Evolutionary conservation across 2,888 invertebrate species (phyloP).

Genomic region (Lithophane ornitopus): DNA sequence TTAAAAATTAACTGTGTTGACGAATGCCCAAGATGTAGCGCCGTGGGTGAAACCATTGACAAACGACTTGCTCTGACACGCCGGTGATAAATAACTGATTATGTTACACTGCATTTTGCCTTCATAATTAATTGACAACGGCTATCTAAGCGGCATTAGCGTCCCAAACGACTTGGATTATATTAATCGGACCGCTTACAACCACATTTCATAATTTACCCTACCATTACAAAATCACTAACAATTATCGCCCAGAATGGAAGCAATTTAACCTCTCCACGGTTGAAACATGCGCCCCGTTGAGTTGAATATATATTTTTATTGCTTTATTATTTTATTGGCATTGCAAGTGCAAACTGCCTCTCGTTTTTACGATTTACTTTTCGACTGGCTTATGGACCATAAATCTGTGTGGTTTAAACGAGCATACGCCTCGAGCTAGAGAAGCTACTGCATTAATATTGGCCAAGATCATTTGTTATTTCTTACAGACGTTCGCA

Average conservation of each 20-base stretch:
- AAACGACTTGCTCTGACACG: constrained; percentile 88
- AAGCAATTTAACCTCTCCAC: constrained; percentile 80
- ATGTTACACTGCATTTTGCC: constrained; percentile 88
- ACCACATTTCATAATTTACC: constrained; percentile 76
- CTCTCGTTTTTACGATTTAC: constrained; percentile 86
- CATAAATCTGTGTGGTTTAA: constrained; percentile 83
- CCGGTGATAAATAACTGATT: constrained; percentile 90
- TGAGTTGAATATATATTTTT: constrained; percentile 81
- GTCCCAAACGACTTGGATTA: constrained; percentile 75
- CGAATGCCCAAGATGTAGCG: constrained; percentile 83
- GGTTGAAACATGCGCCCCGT: constrained; percentile 78
- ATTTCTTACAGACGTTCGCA: constrained; percentile 66
- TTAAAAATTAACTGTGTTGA: constrained; percentile 74
- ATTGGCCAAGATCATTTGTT: constrained; percentile 83
- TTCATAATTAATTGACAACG: constrained; percentile 88
- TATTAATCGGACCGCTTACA: constrained; percentile 71
- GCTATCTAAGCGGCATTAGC: constrained; percentile 82
- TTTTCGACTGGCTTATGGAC: constrained; percentile 79
- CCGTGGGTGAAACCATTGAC: constrained; percentile 89
- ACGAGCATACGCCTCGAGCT: constrained; percentile 79
- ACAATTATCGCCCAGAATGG: constrained; percentile 78
- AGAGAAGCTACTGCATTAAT: constrained; percentile 82
- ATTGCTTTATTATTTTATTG: constrained; percentile 87
- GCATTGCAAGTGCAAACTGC: constrained; percentile 83
- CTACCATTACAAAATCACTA: constrained; percentile 76